Conservation (phyloP, 2,888 invertebrate genomes). For the Anodontia alba region DNA sequence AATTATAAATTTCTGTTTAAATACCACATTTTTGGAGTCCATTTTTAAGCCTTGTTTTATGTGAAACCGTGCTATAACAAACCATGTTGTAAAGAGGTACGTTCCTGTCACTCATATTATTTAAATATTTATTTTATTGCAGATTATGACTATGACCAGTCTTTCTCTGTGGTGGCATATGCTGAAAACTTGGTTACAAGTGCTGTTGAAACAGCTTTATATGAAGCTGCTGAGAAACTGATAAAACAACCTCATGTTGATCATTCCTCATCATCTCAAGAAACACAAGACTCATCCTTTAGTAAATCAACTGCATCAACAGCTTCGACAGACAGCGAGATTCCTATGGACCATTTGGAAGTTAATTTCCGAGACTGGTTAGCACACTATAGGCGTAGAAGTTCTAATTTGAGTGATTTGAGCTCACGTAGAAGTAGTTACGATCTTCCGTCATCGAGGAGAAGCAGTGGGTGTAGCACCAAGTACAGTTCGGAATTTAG, state of each 20-base stretch:
- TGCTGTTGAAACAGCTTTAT: slow-evolving; percentile 1
- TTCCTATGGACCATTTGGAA: slow-evolving; percentile 69
- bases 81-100: no score
- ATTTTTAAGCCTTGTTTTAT: no score
- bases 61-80: no score
- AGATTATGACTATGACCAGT: neutral
- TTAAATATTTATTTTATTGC: neutral
- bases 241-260: neutral
- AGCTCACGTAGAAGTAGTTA: slow-evolving; percentile 86
- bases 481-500: slow-evolving; percentile 81
- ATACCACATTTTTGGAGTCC: no score
- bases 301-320: neutral
- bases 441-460: slow-evolving; percentile 48
- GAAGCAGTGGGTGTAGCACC: slow-evolving; percentile 72
- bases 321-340: slow-evolving; percentile 25
- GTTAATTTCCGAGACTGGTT: slow-evolving; percentile 77
- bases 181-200: slow-evolving; percentile 2
- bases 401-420: slow-evolving; percentile 81
- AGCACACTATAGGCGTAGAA: slow-evolving; percentile 76
- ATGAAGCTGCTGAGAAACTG: neutral
- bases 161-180: neutral
- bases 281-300: slow-evolving; percentile 4
- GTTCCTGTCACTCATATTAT: no score
- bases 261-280: slow-evolving; percentile 8
- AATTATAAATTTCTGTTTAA: no score